phyloP scores from a whole-genome alignment of 2,888 invertebrate species.

The Calameuta pallipes region DNA sequence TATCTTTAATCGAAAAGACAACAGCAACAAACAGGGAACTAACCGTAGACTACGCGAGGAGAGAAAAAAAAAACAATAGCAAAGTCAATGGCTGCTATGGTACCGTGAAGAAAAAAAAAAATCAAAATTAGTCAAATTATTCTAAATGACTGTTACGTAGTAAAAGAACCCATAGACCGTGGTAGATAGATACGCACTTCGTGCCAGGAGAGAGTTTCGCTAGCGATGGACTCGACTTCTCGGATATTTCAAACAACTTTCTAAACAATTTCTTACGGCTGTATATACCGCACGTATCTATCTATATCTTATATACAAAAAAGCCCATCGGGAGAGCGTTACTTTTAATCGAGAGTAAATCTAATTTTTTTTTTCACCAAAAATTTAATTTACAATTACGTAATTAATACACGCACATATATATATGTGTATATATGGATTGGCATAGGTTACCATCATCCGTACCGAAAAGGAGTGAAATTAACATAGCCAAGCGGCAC shows the following conservation, averaged over 20 bases:
- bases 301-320: background rate
- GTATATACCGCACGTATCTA: background rate
- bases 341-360: background rate
- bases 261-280: background rate
- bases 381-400: background rate
- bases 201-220: constrained; percentile 40
- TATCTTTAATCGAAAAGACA: constrained; percentile 17
- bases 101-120: constrained; percentile 12
- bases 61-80: background rate
- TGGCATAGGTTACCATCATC: background rate
- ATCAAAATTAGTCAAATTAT: constrained; percentile 52
- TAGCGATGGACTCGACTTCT: constrained; percentile 26
- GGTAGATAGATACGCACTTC: constrained; percentile 44
- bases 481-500: background rate
- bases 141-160: constrained; percentile 56
- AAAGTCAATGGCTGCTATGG: background rate
- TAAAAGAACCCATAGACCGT: constrained; percentile 47
- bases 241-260: background rate
- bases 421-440: no score
- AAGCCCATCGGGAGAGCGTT: background rate
- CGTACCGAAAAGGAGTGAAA: background rate
- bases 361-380: background rate
- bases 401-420: background rate
- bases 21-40: constrained; percentile 30
- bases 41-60: constrained; percentile 29